Percentiles rank a stretch among this genome's conserved stretches.
Evolutionary conservation across 2,113 vertebrate genomes (phyloP).

Genomic region (Glaucomys volans): DNA sequence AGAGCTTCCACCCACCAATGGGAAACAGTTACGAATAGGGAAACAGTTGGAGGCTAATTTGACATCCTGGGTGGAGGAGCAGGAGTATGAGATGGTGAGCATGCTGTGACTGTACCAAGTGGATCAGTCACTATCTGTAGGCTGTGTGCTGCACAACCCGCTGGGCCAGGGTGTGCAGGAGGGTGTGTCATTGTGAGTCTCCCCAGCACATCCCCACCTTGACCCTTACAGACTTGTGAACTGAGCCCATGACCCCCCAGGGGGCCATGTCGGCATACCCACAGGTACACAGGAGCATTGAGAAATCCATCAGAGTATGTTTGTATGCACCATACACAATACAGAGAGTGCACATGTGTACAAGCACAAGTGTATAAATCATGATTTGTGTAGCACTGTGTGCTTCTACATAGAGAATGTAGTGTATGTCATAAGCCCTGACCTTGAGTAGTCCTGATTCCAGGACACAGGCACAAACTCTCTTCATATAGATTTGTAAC

Average conservation of each 20-base stretch:
- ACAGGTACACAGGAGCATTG: background rate
- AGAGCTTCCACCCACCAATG: conserved; percentile 80
- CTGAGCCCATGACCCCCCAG: background rate
- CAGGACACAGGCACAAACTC: background rate
- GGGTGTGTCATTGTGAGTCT: conserved; percentile 91
- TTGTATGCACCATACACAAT: too few relatives aligned
- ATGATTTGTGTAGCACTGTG: too few relatives aligned
- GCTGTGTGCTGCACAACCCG: conserved; percentile 91
- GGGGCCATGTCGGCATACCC: background rate
- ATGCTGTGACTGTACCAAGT: conserved; percentile 90
- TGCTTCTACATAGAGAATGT: background rate
- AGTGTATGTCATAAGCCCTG: background rate
- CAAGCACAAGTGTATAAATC: background rate
- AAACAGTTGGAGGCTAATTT: conserved; percentile 86
- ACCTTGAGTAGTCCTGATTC: background rate
- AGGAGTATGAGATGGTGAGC: conserved; percentile 91
- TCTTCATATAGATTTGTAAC: background rate
- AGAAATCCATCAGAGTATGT: background rate
- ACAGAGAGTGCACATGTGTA: too few relatives aligned
- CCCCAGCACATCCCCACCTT: background rate
- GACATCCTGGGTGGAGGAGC: conserved; percentile 86
- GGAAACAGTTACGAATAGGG: conserved; percentile 85
- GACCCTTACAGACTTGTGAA: background rate
- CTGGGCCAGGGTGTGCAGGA: conserved; percentile 87
- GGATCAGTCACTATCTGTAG: conserved; percentile 90